Conservation (phyloP, 2,113 vertebrate genomes). For the Microtus richardsoni region DNA sequence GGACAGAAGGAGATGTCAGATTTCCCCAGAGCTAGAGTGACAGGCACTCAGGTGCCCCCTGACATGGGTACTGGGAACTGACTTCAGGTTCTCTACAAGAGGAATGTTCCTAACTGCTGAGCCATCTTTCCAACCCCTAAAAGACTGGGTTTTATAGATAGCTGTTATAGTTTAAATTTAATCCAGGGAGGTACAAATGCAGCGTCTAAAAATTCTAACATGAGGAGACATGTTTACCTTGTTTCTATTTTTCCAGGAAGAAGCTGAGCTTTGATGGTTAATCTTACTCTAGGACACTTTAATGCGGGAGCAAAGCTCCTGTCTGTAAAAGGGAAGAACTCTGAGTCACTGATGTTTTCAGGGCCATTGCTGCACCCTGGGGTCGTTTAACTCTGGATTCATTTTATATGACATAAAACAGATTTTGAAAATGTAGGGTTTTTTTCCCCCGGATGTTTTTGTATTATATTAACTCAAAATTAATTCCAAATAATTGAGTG, state of each 20-base stretch:
- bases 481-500: constrained; percentile 15
- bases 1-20: not conserved
- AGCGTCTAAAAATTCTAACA: not conserved
- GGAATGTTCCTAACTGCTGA: not conserved
- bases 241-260: not conserved
- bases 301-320: not conserved
- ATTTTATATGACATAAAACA: not conserved
- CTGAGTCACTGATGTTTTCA: not conserved
- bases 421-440: not conserved
- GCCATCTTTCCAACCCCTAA: not conserved
- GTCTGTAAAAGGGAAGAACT: not conserved
- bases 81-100: not conserved
- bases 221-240: not conserved
- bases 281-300: accelerated
- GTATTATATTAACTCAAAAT: not conserved
- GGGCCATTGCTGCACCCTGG: accelerated
- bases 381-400: not conserved
- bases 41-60: no score
- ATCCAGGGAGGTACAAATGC: not conserved
- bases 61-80: not conserved
- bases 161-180: not conserved
- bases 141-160: not conserved
- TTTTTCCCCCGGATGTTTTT: not conserved
- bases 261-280: not conserved
- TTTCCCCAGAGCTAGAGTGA: not conserved